These are phyloP conservation scores for Dasysyrphus tricinctus DNA, from an alignment of 2,888 invertebrate genomes.

Conservation along the genomic window DNA sequence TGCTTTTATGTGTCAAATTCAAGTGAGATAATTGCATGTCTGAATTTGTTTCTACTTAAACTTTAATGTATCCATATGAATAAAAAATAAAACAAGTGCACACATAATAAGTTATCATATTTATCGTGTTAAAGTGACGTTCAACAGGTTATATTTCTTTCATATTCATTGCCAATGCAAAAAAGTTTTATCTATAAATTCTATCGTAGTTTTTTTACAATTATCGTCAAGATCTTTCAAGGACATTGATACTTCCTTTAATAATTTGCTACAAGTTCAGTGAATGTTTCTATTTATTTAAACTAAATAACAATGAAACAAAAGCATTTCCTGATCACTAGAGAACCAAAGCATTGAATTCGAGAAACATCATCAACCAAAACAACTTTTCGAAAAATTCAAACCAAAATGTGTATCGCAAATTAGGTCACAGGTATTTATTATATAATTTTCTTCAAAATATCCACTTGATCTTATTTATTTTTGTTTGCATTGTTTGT, in stretches of 20 bases:
- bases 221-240: background rate
- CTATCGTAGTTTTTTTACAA: slow-evolving; percentile 1
- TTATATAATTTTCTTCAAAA: slow-evolving; percentile 17
- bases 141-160: slow-evolving; percentile 15
- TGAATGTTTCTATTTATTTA: background rate
- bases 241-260: background rate
- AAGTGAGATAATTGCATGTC: slow-evolving; percentile 1
- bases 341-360: background rate
- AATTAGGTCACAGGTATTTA: slow-evolving; percentile 29
- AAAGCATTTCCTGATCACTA: slow-evolving; percentile 1
- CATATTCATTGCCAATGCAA: slow-evolving; percentile 1
- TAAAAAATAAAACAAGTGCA: background rate
- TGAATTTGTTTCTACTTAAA: background rate
- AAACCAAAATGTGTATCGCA: slow-evolving; percentile 2
- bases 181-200: background rate
- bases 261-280: background rate
- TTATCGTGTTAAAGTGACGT: background rate
- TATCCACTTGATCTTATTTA: slow-evolving; percentile 30
- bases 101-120: background rate
- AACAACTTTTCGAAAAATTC: background rate
- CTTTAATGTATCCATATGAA: too few relatives aligned
- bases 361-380: too few relatives aligned
- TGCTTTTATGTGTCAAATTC: background rate
- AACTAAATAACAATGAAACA: background rate
- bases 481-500: slow-evolving; percentile 4